phyloP scores from a whole-genome alignment of 2,113 vertebrate genomes.

The Phasianus colchicus region DNA sequence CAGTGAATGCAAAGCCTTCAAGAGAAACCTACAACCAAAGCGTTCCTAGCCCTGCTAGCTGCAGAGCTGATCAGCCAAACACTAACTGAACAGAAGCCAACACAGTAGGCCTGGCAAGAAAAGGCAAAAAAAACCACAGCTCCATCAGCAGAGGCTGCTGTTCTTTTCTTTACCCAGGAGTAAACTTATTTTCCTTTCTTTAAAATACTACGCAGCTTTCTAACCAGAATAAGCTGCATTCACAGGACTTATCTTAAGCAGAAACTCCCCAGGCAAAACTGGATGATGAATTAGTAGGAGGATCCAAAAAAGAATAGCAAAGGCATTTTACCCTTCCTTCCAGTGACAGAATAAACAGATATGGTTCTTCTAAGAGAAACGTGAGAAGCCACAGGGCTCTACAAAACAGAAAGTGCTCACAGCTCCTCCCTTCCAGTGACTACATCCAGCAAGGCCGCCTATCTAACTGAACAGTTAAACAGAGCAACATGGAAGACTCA shows the following conservation, averaged over 20 bases:
- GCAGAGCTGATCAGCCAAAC: slow-evolving; percentile 14
- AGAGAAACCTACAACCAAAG: neutral
- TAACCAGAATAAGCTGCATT: neutral
- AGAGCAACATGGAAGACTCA: neutral
- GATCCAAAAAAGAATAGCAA: neutral
- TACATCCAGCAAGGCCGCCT: neutral
- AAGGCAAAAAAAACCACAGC: neutral
- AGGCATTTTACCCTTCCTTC: neutral
- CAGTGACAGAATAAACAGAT: neutral
- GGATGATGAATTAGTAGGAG: neutral
- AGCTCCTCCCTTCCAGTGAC: neutral
- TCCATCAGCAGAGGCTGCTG: neutral
- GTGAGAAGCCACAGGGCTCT: neutral
- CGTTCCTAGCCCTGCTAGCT: neutral
- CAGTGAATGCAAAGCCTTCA: neutral
- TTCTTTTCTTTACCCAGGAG: neutral
- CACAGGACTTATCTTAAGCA: neutral
- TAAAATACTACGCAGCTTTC: neutral
- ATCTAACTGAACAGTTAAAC: neutral
- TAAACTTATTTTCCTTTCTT: neutral
- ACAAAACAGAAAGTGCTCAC: neutral
- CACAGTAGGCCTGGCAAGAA: slow-evolving; percentile 18
- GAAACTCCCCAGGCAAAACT: neutral
- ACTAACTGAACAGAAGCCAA: slow-evolving; percentile 29
- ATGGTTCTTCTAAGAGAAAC: neutral